Percentiles rank a stretch among this genome's conserved stretches.
Conservation (phyloP, 2,113 vertebrate genomes). For the Manacus vitellinus region DNA sequence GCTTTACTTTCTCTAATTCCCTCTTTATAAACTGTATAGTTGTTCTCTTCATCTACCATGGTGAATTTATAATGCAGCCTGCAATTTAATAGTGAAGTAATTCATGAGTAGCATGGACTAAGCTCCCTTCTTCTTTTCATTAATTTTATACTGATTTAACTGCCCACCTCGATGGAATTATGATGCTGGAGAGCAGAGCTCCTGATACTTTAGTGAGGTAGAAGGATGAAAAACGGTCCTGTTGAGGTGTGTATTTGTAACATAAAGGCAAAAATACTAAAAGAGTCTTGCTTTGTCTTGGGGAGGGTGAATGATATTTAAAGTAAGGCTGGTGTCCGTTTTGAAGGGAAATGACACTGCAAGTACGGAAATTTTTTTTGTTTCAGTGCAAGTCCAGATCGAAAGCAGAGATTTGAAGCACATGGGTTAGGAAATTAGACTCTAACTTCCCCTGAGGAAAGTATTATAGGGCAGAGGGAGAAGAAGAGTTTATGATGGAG, state of each 20-base stretch:
- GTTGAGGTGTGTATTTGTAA: neutral
- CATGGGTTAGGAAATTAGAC: neutral
- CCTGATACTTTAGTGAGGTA: neutral
- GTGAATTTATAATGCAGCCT: no score
- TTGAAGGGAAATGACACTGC: neutral
- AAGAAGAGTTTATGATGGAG: accelerated
- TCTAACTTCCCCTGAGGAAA: neutral
- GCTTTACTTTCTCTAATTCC: neutral
- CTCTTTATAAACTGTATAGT: neutral
- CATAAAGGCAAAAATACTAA: neutral
- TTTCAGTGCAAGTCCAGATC: neutral
- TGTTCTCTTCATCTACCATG: neutral
- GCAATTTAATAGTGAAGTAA: neutral
- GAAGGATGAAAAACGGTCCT: neutral
- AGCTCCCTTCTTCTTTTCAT: neutral
- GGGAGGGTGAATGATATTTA: neutral
- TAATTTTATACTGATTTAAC: neutral
- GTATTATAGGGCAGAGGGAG: neutral
- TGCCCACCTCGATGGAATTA: neutral
- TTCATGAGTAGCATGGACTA: neutral
- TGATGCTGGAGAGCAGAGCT: neutral
- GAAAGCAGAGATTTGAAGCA: neutral
- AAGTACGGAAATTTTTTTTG: neutral
- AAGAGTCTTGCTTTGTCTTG: neutral
- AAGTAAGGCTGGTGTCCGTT: neutral